Percentiles rank a stretch among this genome's conserved stretches.
phyloP scores from a whole-genome alignment of 2,113 vertebrate species.

The Sitta europaea region DNA sequence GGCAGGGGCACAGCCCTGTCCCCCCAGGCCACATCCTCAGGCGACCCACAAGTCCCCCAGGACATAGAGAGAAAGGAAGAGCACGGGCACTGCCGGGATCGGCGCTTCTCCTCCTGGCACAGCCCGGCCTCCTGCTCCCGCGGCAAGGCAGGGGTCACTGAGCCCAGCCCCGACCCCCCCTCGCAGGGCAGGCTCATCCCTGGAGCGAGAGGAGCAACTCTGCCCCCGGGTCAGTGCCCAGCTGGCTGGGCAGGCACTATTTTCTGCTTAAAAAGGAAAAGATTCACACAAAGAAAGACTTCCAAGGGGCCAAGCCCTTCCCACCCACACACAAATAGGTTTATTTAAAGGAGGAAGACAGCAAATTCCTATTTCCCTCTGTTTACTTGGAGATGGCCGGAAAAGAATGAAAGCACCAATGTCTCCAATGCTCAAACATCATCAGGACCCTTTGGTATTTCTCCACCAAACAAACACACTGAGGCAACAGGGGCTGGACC shows the following conservation, averaged over 20 bases:
- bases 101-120: not conserved
- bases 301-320: slow-evolving; percentile 1
- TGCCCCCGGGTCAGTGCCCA: not conserved
- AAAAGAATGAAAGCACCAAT: slow-evolving; percentile 45
- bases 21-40: too few relatives aligned
- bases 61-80: not conserved
- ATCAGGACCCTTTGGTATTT: not conserved
- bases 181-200: not conserved
- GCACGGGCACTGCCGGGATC: fast-evolving
- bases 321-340: slow-evolving; percentile 42
- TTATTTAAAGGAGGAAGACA: slow-evolving; percentile 57
- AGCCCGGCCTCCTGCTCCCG: not conserved
- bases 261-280: slow-evolving; percentile 66
- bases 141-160: not conserved
- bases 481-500: not conserved
- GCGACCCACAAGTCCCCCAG: not conserved
- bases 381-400: slow-evolving; percentile 61
- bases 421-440: not conserved
- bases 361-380: slow-evolving; percentile 55
- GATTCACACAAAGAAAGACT: not conserved
- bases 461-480: not conserved
- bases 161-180: not conserved
- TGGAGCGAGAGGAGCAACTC: fast-evolving
- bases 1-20: not conserved
- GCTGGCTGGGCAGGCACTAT: not conserved